Evolutionary conservation across 1,140 invertebrate species (phyloP).

Genomic region (Limonius californicus): DNA sequence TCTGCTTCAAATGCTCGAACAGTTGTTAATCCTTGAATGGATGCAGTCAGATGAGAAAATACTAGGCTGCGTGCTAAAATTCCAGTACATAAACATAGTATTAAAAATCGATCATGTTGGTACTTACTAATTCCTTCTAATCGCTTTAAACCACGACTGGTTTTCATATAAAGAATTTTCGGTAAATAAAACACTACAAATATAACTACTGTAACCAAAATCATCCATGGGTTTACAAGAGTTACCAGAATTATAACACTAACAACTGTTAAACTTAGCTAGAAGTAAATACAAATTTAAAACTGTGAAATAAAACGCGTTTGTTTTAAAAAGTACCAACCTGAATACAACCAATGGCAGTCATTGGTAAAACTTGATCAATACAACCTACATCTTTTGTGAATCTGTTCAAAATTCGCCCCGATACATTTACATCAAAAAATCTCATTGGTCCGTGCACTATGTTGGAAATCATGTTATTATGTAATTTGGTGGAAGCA

Average conservation of each 20-base stretch:
- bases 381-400: slow-evolving; percentile 73
- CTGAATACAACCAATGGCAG: slow-evolving; percentile 64
- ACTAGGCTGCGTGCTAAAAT: slow-evolving; percentile 66
- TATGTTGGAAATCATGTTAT: slow-evolving; percentile 77
- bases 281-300: too few relatives aligned
- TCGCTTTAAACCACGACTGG: slow-evolving; percentile 79
- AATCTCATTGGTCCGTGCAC: slow-evolving; percentile 79
- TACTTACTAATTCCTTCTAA: slow-evolving; percentile 81
- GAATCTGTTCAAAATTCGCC: slow-evolving; percentile 70
- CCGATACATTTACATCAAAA: slow-evolving; percentile 81
- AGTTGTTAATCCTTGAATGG: slow-evolving; percentile 79
- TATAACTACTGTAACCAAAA: slow-evolving; percentile 65
- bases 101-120: neutral
- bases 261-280: slow-evolving; percentile 57
- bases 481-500: slow-evolving; percentile 74
- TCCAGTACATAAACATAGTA: neutral
- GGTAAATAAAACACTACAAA: slow-evolving; percentile 68
- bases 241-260: slow-evolving; percentile 74
- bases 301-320: too few relatives aligned
- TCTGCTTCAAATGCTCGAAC: slow-evolving; percentile 79
- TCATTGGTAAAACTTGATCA: slow-evolving; percentile 77
- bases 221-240: slow-evolving; percentile 70
- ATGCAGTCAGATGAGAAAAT: slow-evolving; percentile 80
- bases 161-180: slow-evolving; percentile 73
- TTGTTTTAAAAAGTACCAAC: too few relatives aligned